Evolutionary conservation across 2,797 vertebrate species (phyloP), one percentile per base, ranked within the genome.

Genomic region (Labeo calbasu): DNA sequence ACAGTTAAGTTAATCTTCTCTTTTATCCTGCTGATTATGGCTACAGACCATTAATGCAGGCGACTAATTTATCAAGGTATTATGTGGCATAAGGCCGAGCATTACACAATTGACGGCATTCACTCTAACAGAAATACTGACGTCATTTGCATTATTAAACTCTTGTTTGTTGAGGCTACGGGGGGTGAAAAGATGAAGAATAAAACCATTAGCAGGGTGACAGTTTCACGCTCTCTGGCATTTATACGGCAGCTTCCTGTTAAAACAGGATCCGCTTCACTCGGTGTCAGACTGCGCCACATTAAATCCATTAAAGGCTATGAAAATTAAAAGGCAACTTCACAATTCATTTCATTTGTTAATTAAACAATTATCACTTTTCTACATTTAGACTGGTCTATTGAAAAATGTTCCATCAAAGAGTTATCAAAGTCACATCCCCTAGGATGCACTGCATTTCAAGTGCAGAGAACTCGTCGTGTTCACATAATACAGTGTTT

Each of bases 331-430:
- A 84, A 78, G 83, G 43, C 76, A 72, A 36, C 76, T 79, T 79
- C 83, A 71, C 83, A 84, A 79, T 79, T 71, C 66, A 72, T 65
- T 84, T 71, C 19, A 40, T 79, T 79, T 84, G 55, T 84, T 84
- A 85, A 85, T 85, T 76, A 77, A 81, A 85, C 71, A 81, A 48
- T 77, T 85, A 80, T 82, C 72, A 59, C 61, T 76, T 81, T 85
- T 81, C 46, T 69, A 40, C 78, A 23, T 85, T 57, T 69, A 57
- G 36, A 77, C 28, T 46, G 61, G 79, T 32, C 61, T 77, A 40
- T 68, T 77, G 51, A 81, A 84, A 65, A 69, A 72, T 48, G 40
- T 13, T 63, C 68, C 53, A 72, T 71, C 55, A 71, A 48, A 40
- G 48, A 75, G 55, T 82, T 82, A 82, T 83, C 81, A 83, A 84